Percentiles rank a stretch among this genome's conserved stretches.
phyloP scores from a whole-genome alignment of 1,140 invertebrate genomes.

The Drosophila pectinifera region DNA sequence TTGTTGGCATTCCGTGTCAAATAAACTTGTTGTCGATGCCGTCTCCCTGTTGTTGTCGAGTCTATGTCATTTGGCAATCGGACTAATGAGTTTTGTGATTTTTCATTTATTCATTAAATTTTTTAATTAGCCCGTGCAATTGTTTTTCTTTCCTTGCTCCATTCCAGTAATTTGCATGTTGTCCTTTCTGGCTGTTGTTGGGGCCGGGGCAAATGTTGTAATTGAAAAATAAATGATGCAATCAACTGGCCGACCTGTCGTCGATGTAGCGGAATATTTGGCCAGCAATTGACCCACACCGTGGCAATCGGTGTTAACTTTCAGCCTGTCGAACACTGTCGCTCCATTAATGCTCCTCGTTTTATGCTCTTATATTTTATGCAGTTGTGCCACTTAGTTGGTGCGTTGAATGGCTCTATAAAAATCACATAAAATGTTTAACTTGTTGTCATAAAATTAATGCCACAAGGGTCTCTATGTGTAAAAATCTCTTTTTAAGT shows the following conservation, averaged over 20 bases:
- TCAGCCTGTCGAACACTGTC: slow-evolving; percentile 12
- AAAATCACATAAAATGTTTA: slow-evolving; percentile 14
- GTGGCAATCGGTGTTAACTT: slow-evolving; percentile 22
- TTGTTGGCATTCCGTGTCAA: slow-evolving; percentile 34
- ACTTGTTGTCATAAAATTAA: neutral
- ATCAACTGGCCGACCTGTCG: slow-evolving; percentile 81
- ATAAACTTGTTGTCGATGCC: slow-evolving; percentile 39
- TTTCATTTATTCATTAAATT: slow-evolving; percentile 80
- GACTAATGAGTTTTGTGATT: slow-evolving; percentile 81
- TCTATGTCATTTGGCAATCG: slow-evolving; percentile 63
- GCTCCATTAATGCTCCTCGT: neutral
- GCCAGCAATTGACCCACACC: slow-evolving; percentile 71
- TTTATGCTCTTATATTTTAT: neutral
- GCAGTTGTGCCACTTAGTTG: neutral
- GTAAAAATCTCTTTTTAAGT: neutral
- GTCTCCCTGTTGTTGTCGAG: slow-evolving; percentile 39
- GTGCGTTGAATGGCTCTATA: neutral
- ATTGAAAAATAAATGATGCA: slow-evolving; percentile 83
- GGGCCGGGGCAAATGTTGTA: slow-evolving; percentile 76
- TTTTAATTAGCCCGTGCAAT: slow-evolving; percentile 76
- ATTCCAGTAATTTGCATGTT: slow-evolving; percentile 13
- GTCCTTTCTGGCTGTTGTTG: slow-evolving; percentile 14
- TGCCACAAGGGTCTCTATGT: no score
- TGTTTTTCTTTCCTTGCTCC: slow-evolving; percentile 51
- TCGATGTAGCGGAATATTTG: slow-evolving; percentile 67